phyloP scores from a whole-genome alignment of 1,140 invertebrate genomes.

The Lepidurus packardi region DNA sequence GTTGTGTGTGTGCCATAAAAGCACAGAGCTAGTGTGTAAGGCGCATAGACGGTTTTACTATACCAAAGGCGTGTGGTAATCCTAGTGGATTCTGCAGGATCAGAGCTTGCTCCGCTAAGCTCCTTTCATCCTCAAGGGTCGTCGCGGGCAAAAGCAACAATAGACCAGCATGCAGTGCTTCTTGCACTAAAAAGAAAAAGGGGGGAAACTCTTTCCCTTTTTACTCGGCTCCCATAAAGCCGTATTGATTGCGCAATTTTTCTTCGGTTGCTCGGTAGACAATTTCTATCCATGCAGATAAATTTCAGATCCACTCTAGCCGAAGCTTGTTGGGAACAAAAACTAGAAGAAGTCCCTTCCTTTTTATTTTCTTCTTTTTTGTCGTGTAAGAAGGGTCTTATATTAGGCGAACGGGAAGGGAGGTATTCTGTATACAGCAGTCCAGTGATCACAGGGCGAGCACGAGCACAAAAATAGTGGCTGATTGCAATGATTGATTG shows the following conservation, averaged over 20 bases:
- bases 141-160: constrained; percentile 14
- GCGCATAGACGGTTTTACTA: not conserved
- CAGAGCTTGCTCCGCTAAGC: constrained; percentile 8
- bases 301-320: not conserved
- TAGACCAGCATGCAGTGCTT: constrained; percentile 19
- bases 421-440: not conserved
- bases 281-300: constrained; percentile 4
- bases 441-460: constrained; percentile 17
- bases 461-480: not conserved
- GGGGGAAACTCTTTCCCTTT: not conserved
- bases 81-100: constrained; percentile 13
- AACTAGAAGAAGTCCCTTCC: not conserved
- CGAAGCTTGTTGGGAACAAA: not conserved
- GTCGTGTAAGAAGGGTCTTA: not conserved
- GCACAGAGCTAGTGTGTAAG: not conserved
- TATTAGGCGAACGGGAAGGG: not conserved
- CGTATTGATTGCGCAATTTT: constrained; percentile 19
- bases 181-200: not conserved
- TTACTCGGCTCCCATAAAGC: not conserved
- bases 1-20: not conserved
- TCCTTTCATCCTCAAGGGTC: constrained; percentile 21
- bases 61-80: constrained; percentile 16
- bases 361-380: not conserved
- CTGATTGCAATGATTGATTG: constrained; percentile 22
- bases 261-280: constrained; percentile 8